Percentiles rank a stretch among this genome's conserved stretches.
Evolutionary conservation across 2,888 invertebrate species (phyloP).

Genomic region (Drosophila borealis): DNA sequence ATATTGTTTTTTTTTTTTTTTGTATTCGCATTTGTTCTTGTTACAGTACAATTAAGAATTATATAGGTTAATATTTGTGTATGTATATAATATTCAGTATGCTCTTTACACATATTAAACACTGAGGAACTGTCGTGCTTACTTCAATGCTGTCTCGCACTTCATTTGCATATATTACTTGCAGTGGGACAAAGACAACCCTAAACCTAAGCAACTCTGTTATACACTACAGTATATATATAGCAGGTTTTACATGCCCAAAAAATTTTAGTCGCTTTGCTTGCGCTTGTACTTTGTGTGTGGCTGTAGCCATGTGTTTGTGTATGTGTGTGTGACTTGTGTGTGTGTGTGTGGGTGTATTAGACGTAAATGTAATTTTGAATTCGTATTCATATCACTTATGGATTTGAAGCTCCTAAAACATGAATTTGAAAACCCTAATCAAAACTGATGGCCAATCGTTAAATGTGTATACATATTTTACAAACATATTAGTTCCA

Average conservation of each 20-base stretch:
- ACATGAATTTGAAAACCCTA: slow-evolving; percentile 80
- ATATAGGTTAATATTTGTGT: slow-evolving; percentile 9
- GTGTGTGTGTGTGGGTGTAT: slow-evolving; percentile 19
- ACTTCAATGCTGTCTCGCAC: slow-evolving; percentile 62
- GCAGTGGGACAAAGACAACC: slow-evolving; percentile 61
- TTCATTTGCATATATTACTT: slow-evolving; percentile 41
- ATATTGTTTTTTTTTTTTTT: slow-evolving; percentile 18
- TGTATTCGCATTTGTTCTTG: slow-evolving; percentile 28
- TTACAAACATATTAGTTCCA: slow-evolving; percentile 26
- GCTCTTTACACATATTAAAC: slow-evolving; percentile 65
- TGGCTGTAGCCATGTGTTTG: slow-evolving; percentile 11
- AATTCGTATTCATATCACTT: slow-evolving; percentile 80
- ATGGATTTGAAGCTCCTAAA: slow-evolving; percentile 74
- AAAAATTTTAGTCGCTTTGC: slow-evolving; percentile 41
- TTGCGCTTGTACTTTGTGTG: slow-evolving; percentile 71
- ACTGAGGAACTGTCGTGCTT: slow-evolving; percentile 82
- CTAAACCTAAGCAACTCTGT: slow-evolving; percentile 59
- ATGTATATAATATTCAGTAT: slow-evolving; percentile 45
- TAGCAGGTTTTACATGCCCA: slow-evolving; percentile 28
- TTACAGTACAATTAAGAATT: slow-evolving; percentile 40
- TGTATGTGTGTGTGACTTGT: slow-evolving; percentile 24
- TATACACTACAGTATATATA: slow-evolving; percentile 25
- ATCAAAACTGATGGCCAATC: slow-evolving; percentile 59
- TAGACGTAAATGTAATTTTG: slow-evolving; percentile 63
- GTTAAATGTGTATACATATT: slow-evolving; percentile 19